Evolutionary conservation across 1,140 invertebrate species (phyloP).

Genomic region (Lordiphosa collinella): DNA sequence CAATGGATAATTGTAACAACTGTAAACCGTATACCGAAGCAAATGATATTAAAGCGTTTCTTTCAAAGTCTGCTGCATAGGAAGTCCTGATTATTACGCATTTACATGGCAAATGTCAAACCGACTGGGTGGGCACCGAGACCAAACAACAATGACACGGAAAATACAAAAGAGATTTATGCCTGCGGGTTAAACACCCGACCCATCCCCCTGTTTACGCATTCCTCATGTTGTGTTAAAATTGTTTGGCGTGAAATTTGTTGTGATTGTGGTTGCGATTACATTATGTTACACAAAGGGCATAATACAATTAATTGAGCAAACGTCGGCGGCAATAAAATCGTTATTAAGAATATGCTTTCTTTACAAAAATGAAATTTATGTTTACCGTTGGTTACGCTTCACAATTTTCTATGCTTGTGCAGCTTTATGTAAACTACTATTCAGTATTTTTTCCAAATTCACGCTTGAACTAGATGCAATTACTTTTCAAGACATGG

Average conservation of each 20-base stretch:
- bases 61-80: slow-evolving; percentile 47
- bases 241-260: slow-evolving; percentile 71
- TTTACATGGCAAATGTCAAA: slow-evolving; percentile 69
- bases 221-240: slow-evolving; percentile 57
- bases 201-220: slow-evolving; percentile 44
- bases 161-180: slow-evolving; percentile 68
- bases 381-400: slow-evolving; percentile 47
- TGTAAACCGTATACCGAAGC: slow-evolving; percentile 66
- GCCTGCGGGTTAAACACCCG: slow-evolving; percentile 43
- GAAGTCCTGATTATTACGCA: slow-evolving; percentile 69
- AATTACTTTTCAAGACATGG: too few species aligned
- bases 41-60: slow-evolving; percentile 64
- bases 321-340: slow-evolving; percentile 54
- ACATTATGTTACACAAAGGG: slow-evolving; percentile 41
- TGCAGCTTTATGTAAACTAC: slow-evolving; percentile 36
- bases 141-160: slow-evolving; percentile 38
- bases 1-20: slow-evolving; percentile 67
- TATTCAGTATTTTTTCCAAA: slow-evolving; percentile 11
- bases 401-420: slow-evolving; percentile 30
- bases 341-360: slow-evolving; percentile 49
- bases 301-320: slow-evolving; percentile 52
- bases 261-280: slow-evolving; percentile 68
- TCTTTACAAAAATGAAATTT: slow-evolving; percentile 51
- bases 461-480: too few species aligned
- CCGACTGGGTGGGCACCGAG: slow-evolving; percentile 41